A percentile compares a stretch with the other conserved stretches of the same genome.
Evolutionary conservation across 2,113 vertebrate genomes (phyloP).

Genomic region (Lucifuga dentata): DNA sequence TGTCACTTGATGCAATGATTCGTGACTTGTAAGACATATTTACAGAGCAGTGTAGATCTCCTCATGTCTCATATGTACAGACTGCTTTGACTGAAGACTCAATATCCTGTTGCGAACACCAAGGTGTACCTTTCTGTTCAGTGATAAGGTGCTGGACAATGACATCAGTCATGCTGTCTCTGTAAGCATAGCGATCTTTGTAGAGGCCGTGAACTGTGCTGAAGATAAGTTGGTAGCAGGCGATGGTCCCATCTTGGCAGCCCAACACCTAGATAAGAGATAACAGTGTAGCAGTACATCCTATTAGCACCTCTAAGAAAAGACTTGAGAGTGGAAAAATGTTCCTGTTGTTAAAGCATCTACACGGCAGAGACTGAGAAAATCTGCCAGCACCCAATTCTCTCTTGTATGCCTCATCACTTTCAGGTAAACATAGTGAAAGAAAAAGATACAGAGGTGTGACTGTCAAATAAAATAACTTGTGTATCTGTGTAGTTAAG

Average conservation of each 20-base stretch:
- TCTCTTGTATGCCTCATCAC: conserved; percentile 42
- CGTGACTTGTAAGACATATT: conserved; percentile 1
- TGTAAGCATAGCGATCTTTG: conserved; percentile 95
- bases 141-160: conserved; percentile 98
- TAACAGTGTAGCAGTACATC: conserved; percentile 68
- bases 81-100: not conserved
- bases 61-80: not conserved
- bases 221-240: conserved; percentile 96
- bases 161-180: conserved; percentile 97
- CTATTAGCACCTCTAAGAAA: conserved; percentile 79
- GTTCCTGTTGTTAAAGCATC: conserved; percentile 65
- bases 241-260: conserved; percentile 96
- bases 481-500: conserved; percentile 25
- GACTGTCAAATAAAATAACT: conserved; percentile 45
- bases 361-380: conserved; percentile 52
- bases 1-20: not conserved
- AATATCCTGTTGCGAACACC: not conserved
- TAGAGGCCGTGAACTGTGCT: conserved; percentile 98
- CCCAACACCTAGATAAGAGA: conserved; percentile 88
- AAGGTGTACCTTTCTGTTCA: conserved; percentile 87
- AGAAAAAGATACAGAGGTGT: conserved; percentile 39
- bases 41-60: not conserved
- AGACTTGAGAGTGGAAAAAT: conserved; percentile 73
- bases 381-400: conserved; percentile 58
- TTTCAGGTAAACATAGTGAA: conserved; percentile 59